Percentiles rank a stretch among this genome's conserved stretches.
Evolutionary conservation across 2,797 vertebrate genomes (phyloP).

Genomic region (Falco naumanni): DNA sequence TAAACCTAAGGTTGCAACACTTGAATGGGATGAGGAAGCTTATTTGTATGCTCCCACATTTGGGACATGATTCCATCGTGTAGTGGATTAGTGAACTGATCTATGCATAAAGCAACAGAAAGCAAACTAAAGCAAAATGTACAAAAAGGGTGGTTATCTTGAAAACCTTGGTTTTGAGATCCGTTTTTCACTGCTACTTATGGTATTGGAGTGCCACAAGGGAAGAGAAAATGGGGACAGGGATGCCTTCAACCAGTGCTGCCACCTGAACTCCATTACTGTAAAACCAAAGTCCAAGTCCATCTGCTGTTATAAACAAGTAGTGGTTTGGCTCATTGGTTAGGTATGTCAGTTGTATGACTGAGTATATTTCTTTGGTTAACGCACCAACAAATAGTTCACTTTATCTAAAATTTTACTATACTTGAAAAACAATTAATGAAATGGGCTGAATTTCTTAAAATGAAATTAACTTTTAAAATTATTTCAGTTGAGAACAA

Average conservation of each 20-base stretch:
- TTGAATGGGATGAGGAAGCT: slow-evolving; percentile 32
- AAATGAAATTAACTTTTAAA: background rate
- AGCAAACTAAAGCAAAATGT: background rate
- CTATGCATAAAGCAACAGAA: background rate
- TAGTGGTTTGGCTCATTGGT: background rate
- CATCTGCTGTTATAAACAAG: background rate
- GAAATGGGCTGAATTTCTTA: background rate
- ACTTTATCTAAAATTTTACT: background rate
- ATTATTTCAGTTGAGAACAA: background rate
- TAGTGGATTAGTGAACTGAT: background rate
- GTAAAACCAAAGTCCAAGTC: background rate
- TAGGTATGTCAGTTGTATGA: background rate
- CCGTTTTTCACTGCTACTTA: background rate
- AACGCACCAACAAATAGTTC: background rate
- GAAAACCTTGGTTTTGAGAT: background rate
- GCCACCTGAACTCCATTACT: background rate
- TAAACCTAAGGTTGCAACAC: background rate
- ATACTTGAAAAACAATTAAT: background rate
- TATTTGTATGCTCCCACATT: background rate
- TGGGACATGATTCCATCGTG: background rate
- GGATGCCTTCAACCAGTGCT: background rate
- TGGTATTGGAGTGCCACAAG: background rate
- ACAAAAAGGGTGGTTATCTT: background rate
- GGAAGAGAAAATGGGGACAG: background rate
- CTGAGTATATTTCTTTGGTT: background rate